Conservation (phyloP, 2,888 invertebrate genomes). For the Athalia circularis region DNA sequence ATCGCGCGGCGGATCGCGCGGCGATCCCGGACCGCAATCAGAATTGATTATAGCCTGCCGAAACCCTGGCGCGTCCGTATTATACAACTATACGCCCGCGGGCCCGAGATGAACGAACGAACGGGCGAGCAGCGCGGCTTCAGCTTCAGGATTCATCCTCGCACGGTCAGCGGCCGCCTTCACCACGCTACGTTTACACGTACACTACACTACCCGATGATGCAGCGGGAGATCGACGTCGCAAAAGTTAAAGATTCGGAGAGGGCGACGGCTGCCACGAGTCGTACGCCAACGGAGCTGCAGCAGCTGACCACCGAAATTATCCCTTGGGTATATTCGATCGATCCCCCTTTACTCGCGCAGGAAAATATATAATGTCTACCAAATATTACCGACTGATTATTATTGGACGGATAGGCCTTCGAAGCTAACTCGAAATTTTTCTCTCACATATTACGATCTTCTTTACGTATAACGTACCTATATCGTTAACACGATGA, state of each 20-base stretch:
- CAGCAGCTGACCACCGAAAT: not conserved
- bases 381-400: too few species aligned
- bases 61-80: conserved; percentile 70
- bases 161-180: too few species aligned
- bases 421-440: too few species aligned
- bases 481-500: too few species aligned
- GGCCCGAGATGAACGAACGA: conserved; percentile 29
- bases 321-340: not conserved
- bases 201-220: not conserved
- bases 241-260: not conserved
- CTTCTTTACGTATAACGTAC: too few species aligned
- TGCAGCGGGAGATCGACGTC: not conserved
- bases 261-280: conserved; percentile 34
- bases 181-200: not conserved
- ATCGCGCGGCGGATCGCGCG: conserved; percentile 70
- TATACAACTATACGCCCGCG: conserved; percentile 67
- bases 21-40: conserved; percentile 72
- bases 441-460: too few species aligned
- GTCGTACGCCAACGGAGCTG: conserved; percentile 20
- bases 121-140: too few species aligned
- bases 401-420: too few species aligned
- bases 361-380: too few species aligned
- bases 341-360: not conserved
- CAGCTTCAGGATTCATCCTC: too few species aligned
- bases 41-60: conserved; percentile 74